Evolutionary conservation across 2,797 vertebrate species (phyloP).

Genomic region (Acomys russatus): DNA sequence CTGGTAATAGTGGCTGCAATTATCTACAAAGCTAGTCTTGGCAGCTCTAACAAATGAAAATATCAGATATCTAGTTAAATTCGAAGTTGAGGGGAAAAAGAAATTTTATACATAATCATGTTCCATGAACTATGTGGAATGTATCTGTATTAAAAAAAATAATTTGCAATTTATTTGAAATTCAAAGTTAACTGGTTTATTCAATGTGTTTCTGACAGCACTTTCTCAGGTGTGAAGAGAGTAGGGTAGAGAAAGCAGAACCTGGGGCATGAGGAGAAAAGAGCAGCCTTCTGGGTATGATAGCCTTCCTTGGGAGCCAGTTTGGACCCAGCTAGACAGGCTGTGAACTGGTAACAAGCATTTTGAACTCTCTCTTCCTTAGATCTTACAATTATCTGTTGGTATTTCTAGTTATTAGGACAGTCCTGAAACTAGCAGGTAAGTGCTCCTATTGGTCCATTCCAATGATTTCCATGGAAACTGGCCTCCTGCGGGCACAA

Average conservation of each 20-base stretch:
- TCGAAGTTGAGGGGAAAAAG: conserved; percentile 17
- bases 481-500: background rate
- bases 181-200: background rate
- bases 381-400: background rate
- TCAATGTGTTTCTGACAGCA: background rate
- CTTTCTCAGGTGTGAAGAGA: background rate
- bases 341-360: too few species aligned
- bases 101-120: background rate
- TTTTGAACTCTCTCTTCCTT: background rate
- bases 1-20: background rate
- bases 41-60: background rate
- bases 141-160: background rate
- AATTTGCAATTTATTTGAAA: conserved; percentile 35
- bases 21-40: background rate
- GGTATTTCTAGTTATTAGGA: background rate
- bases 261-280: too few species aligned
- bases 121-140: background rate
- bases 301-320: background rate
- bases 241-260: background rate
- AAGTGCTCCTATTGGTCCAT: background rate
- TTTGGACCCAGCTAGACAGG: background rate
- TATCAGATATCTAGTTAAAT: background rate
- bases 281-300: background rate
- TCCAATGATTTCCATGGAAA: conserved; percentile 42
- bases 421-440: background rate